Conservation (phyloP, 1,140 invertebrate species). For the Diuraphis noxia region DNA sequence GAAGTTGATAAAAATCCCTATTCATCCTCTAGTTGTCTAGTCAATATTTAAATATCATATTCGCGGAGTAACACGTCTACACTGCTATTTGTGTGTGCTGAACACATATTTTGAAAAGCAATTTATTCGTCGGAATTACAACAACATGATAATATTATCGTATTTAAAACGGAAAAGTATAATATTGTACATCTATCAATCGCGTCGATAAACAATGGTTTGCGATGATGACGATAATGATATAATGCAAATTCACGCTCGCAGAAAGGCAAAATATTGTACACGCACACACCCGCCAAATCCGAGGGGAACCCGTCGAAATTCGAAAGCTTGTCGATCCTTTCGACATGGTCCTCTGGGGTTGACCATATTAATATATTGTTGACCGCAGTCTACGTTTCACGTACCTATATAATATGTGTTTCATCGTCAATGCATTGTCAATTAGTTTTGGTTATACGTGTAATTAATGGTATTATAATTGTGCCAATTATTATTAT, state of each 20-base stretch:
- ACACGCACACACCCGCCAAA: background rate
- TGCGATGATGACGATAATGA: background rate
- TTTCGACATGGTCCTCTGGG: background rate
- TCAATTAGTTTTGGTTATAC: background rate
- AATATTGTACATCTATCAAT: background rate
- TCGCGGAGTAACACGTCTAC: background rate
- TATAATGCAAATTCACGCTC: background rate
- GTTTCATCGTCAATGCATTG: background rate
- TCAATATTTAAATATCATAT: background rate
- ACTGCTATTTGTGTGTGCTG: too few species aligned
- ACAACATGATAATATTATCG: background rate
- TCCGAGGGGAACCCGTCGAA: background rate
- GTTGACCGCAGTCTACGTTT: background rate
- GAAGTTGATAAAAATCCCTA: background rate
- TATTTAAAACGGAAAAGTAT: background rate
- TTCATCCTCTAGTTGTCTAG: background rate
- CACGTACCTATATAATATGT: background rate
- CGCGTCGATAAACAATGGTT: background rate
- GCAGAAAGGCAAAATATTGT: too few species aligned
- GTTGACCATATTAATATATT: background rate
- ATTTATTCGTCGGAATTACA: background rate
- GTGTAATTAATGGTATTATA: background rate
- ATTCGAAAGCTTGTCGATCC: slow-evolving; percentile 1
- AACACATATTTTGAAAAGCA: background rate
- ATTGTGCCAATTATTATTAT: background rate